Evolutionary conservation across 2,797 vertebrate genomes (phyloP), one percentile per base, ranked within the genome.

Genomic region (Enteromius afrohamiltoni): DNA sequence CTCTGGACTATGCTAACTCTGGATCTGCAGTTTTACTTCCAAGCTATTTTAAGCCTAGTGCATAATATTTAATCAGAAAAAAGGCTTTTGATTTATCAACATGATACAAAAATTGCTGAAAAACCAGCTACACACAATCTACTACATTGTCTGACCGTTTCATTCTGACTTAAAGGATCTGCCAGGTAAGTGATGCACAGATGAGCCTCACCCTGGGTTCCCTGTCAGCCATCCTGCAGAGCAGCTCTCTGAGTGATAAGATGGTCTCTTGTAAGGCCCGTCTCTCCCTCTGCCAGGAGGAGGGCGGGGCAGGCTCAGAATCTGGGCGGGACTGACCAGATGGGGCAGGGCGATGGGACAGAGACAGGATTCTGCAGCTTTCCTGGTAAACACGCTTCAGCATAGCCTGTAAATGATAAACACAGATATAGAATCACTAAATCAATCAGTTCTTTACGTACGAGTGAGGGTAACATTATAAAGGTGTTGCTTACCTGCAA

Each of bases 381-480:
- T 99, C 98, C 42, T 97, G 96, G 86, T 96, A 95, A 0, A 99
- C 96, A 90, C 96, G 96, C 88, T 94, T 96, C 86, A 99, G 87
- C 86, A 98, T 90, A 34, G 88, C 85, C 98, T 99, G 88, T 4
- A 40, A 2, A 47, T 10, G 47, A 68, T 23, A 68, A 4, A 26
- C 1, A 60, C 0, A 76, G 37, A 64, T 16, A 58, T 4, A 9
- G 16, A 51, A 7, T 13, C 3, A 10, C 3, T 4, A 49, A 69
- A 1, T 13, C 3, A 7, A 17, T 45, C 1, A 31, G 19, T 53
- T 42, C 37, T 53, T 26, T 1, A 45, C 0, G 40, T 4, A 51
- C 21, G 16, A 53, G 71, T 7, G 71, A 76, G 9, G 10, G 49
- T 40, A 47, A 11, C n/a, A n/a, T 3, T 19, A 31, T 34, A 65